Evolutionary conservation across 2,113 vertebrate genomes (phyloP).

Genomic region (Forbesichthys papilliferus): DNA sequence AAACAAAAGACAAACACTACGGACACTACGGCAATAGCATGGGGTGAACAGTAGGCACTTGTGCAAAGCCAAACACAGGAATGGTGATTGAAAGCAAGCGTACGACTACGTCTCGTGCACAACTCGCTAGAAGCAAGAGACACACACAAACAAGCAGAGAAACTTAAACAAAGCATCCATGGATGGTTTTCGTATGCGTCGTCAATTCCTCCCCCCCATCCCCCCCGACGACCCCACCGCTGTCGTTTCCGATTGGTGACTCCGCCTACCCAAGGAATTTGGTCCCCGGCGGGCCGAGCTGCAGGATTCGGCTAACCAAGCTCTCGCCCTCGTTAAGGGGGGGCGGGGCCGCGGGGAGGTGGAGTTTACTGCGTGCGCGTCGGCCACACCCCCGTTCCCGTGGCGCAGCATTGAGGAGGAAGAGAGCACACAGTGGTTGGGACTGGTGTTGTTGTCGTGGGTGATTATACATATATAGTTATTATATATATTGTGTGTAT

Average conservation of each 20-base stretch:
- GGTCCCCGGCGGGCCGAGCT: conserved; percentile 99
- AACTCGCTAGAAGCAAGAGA: background rate
- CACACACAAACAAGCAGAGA: conserved; percentile 14
- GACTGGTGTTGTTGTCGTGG: background rate
- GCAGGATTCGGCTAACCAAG: conserved; percentile 99
- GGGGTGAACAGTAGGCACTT: conserved; percentile 61
- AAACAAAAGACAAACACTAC: background rate
- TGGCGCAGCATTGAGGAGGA: conserved; percentile 91
- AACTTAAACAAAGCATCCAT: conserved; percentile 86
- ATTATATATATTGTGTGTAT: too few relatives aligned
- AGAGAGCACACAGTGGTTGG: conserved; percentile 81
- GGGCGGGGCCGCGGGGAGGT: conserved; percentile 97
- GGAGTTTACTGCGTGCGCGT: conserved; percentile 95
- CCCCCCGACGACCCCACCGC: background rate
- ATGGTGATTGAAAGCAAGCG: conserved; percentile 37
- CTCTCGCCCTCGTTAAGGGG: conserved; percentile 99
- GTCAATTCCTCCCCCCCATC: background rate
- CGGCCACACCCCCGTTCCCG: conserved; percentile 79
- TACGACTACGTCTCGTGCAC: background rate
- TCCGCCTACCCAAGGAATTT: conserved; percentile 99
- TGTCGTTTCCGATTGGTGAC: conserved; percentile 3
- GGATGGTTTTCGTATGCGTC: conserved; percentile 86
- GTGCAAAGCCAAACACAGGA: conserved; percentile 79
- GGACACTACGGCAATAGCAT: conserved; percentile 40
- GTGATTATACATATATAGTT: too few relatives aligned